Percentiles rank a stretch among this genome's conserved stretches.
These are phyloP conservation scores for Lepus oiostolus DNA, from an alignment of 2,797 vertebrate genomes.

Conservation along the genomic window DNA sequence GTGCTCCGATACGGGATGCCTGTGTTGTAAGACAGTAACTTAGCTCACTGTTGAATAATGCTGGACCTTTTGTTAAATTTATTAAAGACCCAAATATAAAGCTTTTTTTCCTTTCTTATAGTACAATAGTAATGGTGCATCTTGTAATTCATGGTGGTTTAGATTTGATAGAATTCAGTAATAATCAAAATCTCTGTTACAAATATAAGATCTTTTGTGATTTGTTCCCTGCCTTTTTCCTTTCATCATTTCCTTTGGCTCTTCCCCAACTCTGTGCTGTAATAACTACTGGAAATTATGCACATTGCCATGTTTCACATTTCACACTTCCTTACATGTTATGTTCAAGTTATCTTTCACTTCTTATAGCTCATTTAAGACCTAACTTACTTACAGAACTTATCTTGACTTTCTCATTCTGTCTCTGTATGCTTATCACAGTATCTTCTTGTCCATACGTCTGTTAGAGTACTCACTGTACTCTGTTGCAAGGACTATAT, in stretches of 20 bases:
- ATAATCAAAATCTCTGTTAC: conserved; percentile 24
- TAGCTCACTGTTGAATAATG: too few relatives aligned
- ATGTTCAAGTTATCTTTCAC: conserved; percentile 34
- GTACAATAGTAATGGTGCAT: conserved; percentile 26
- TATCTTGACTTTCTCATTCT: conserved; percentile 34
- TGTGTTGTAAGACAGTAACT: too few relatives aligned
- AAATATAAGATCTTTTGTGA: conserved; percentile 13
- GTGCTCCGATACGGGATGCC: too few relatives aligned
- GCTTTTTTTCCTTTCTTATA: not conserved
- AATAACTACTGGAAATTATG: conserved; percentile 41
- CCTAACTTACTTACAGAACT: not conserved
- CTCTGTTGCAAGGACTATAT: conserved; percentile 10
- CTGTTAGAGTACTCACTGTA: not conserved
- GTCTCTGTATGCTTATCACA: not conserved
- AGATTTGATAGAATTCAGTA: conserved; percentile 44
- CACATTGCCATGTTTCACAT: conserved; percentile 14
- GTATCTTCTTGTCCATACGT: not conserved
- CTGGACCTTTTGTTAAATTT: too few relatives aligned
- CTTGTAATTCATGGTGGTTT: conserved; percentile 38
- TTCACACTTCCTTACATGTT: conserved; percentile 16
- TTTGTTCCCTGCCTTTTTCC: not conserved
- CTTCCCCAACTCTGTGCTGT: not conserved
- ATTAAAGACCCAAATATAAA: not conserved
- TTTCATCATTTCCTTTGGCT: conserved; percentile 49
- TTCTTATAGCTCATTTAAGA: conserved; percentile 27